phyloP scores from a whole-genome alignment of 2,113 vertebrate genomes.

The Natator depressus region DNA sequence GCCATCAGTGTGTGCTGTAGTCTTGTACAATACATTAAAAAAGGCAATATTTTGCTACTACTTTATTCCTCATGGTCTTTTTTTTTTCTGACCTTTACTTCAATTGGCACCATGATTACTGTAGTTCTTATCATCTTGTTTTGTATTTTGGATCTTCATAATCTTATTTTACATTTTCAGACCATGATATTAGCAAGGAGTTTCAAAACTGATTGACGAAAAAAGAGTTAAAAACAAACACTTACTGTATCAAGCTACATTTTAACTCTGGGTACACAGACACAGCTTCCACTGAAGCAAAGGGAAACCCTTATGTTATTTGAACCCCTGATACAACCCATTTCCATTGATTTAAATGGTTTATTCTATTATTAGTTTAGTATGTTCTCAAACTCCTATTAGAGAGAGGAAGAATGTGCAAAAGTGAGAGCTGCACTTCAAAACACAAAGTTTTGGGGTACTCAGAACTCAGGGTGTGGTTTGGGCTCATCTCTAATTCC shows the following conservation, averaged over 20 bases:
- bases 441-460: neutral
- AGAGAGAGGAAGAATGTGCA: neutral
- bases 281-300: neutral
- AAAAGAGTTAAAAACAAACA: neutral
- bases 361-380: neutral
- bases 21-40: neutral
- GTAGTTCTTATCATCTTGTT: neutral
- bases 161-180: neutral
- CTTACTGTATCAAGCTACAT: neutral
- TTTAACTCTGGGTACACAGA: conserved; percentile 20
- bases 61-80: neutral
- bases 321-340: conserved; percentile 3
- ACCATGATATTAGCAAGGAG: neutral
- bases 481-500: neutral
- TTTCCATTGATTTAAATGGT: neutral
- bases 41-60: neutral
- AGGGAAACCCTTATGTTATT: conserved; percentile 37
- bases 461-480: neutral
- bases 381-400: neutral
- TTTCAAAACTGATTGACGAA: neutral
- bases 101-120: neutral
- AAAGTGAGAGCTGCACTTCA: neutral
- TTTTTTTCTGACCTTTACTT: neutral
- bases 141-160: neutral
- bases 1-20: neutral